Percentiles rank a stretch among this genome's conserved stretches.
Evolutionary conservation across 2,797 vertebrate species (phyloP).

Genomic region (Chaenodraco wilsoni): DNA sequence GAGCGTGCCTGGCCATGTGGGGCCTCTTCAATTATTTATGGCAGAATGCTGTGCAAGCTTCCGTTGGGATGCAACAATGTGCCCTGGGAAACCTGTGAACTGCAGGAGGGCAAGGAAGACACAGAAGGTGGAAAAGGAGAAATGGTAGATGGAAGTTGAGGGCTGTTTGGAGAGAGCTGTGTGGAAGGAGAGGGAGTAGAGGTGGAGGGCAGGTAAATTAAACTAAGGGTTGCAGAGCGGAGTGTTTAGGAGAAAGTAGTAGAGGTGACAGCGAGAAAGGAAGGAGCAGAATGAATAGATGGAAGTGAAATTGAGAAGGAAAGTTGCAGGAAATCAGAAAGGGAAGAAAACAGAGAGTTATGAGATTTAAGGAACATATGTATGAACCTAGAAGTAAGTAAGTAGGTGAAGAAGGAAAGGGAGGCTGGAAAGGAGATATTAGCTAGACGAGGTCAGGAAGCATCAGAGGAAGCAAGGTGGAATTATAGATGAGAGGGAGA

Average conservation of each 20-base stretch:
- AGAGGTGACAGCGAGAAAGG: neutral
- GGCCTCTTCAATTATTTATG: constrained; percentile 84
- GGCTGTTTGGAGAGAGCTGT: constrained; percentile 22
- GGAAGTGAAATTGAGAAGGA: constrained; percentile 11
- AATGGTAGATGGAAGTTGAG: constrained; percentile 34
- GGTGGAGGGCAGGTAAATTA: constrained; percentile 6
- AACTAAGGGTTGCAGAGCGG: constrained; percentile 3
- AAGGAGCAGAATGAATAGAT: neutral
- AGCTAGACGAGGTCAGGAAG: constrained; percentile 26
- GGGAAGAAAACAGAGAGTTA: neutral
- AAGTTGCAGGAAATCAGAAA: neutral
- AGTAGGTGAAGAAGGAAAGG: constrained; percentile 3
- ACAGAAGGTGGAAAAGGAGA: constrained; percentile 25
- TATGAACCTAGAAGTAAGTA: neutral
- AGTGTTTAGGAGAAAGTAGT: constrained; percentile 9
- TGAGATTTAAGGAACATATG: constrained; percentile 5
- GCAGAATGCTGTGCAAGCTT: constrained; percentile 80
- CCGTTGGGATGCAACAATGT: constrained; percentile 79
- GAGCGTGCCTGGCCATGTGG: constrained; percentile 79
- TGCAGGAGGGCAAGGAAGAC: constrained; percentile 55
- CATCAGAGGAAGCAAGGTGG: constrained; percentile 32
- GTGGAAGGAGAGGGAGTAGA: neutral
- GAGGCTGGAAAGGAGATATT: constrained; percentile 12
- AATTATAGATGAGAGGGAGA: constrained; percentile 59
- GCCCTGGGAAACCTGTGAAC: constrained; percentile 75